A percentile compares a stretch with the other conserved stretches of the same genome.
These are phyloP conservation scores for Lagorchestes hirsutus DNA, from an alignment of 2,797 vertebrate genomes.

Conservation along the genomic window DNA sequence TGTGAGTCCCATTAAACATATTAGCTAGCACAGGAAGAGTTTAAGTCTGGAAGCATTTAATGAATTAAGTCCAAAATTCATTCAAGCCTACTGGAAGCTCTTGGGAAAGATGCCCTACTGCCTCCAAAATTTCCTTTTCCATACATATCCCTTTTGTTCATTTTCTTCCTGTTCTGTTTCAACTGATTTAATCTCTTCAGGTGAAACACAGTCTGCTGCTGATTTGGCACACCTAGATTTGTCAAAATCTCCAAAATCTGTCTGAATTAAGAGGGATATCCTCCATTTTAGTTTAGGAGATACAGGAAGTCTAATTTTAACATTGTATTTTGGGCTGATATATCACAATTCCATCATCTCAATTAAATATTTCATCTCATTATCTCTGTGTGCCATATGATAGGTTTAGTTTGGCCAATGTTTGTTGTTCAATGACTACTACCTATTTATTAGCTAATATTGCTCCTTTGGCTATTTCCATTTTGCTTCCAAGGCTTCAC, in stretches of 20 bases:
- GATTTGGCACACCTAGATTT: background rate
- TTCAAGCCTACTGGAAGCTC: constrained; percentile 45
- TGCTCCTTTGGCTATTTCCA: constrained; percentile 45
- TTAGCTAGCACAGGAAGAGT: constrained; percentile 70
- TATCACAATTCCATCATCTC: background rate
- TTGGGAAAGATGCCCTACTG: constrained; percentile 5
- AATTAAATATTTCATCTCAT: background rate
- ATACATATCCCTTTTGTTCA: background rate
- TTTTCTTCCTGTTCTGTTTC: background rate
- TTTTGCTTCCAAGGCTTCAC: constrained; percentile 62
- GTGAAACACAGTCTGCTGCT: background rate
- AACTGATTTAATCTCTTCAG: background rate
- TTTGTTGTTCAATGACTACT: constrained; percentile 46
- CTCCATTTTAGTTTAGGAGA: background rate
- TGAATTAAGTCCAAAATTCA: constrained; percentile 74
- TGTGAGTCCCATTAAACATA: constrained; percentile 70
- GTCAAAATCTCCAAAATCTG: background rate
- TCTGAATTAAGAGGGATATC: background rate
- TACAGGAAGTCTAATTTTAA: background rate
- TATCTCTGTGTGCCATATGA: constrained; percentile 27
- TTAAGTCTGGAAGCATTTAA: constrained; percentile 80
- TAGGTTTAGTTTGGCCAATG: constrained; percentile 32
- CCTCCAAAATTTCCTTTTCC: background rate
- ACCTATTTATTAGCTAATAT: constrained; percentile 33
- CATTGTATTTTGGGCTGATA: background rate